Evolutionary conservation across 30 jellyfish, hydroid and myxozoan genomes (phyloP).

Genomic region (Turritopsis rubra): DNA sequence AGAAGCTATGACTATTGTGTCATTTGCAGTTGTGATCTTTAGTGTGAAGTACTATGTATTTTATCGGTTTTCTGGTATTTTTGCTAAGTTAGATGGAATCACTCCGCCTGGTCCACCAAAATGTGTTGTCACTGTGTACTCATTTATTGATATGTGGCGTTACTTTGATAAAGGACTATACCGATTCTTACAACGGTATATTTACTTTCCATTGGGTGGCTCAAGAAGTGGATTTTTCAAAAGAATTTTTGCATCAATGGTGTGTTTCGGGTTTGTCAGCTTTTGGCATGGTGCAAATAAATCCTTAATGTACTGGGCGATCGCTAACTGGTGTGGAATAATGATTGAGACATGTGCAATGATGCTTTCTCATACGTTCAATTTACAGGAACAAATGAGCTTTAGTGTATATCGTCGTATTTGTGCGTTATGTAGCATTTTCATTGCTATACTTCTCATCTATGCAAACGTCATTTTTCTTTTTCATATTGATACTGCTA

Average conservation of each 20-base stretch:
- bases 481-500: conserved; percentile 48
- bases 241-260: conserved; percentile 60
- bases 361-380: conserved; percentile 7
- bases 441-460: conserved; percentile 25
- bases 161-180: conserved; percentile 79
- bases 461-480: conserved; percentile 49
- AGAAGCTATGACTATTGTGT: conserved; percentile 53
- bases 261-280: conserved; percentile 57
- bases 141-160: conserved; percentile 83
- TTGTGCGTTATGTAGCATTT: conserved; percentile 23
- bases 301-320: conserved; percentile 51
- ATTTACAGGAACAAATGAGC: conserved; percentile 9
- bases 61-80: conserved; percentile 73
- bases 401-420: conserved; percentile 48
- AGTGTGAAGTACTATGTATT: conserved; percentile 66
- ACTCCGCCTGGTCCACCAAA: conserved; percentile 76
- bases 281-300: conserved; percentile 81
- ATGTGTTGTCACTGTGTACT: conserved; percentile 46
- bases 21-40: conserved; percentile 52
- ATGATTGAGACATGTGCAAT: conserved; percentile 44
- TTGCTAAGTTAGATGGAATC: conserved; percentile 61
- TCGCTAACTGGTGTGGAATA: conserved; percentile 69
- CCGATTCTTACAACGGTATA: conserved; percentile 45
- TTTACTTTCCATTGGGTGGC: conserved; percentile 81
- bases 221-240: conserved; percentile 44